phyloP scores from a whole-genome alignment of 2,888 invertebrate genomes.

The Drosophila gaucha region DNA sequence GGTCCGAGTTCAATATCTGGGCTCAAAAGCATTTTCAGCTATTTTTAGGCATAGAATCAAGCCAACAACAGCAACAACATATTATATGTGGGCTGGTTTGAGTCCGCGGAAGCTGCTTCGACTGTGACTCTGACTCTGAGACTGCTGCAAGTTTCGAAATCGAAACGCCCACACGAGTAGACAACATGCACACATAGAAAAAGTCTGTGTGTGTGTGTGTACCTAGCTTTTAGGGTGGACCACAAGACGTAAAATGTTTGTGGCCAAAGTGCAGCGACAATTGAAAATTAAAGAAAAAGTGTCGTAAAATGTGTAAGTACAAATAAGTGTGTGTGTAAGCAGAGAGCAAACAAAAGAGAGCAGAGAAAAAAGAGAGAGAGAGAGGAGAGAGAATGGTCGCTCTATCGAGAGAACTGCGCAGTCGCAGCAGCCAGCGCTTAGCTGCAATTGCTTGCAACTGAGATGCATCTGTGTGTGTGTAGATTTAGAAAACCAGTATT shows the following conservation, averaged over 20 bases:
- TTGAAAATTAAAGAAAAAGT: constrained; percentile 43
- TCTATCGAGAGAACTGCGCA: constrained; percentile 45
- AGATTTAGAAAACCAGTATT: constrained; percentile 78
- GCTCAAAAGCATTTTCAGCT: constrained; percentile 52
- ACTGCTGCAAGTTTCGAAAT: constrained; percentile 55
- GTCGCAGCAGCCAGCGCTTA: constrained; percentile 48
- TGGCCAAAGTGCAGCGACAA: constrained; percentile 17
- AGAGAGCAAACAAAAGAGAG: constrained; percentile 5
- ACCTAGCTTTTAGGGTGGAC: constrained; percentile 25
- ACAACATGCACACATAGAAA: constrained; percentile 15
- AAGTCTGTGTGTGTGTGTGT: neutral
- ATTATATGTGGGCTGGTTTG: constrained; percentile 41
- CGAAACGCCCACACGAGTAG: constrained; percentile 53
- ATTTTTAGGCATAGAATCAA: constrained; percentile 78
- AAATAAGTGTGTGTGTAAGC: constrained; percentile 1
- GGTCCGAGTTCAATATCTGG: constrained; percentile 46
- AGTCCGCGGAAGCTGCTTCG: constrained; percentile 55
- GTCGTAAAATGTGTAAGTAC: constrained; percentile 39
- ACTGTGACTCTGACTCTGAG: constrained; percentile 10
- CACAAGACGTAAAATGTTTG: constrained; percentile 19
- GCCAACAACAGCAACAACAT: constrained; percentile 18
- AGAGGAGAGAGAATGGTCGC: neutral
- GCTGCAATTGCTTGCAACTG: constrained; percentile 49
- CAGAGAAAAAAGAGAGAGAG: neutral
- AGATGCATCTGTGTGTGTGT: constrained; percentile 31